Conservation (phyloP, 2,888 invertebrate genomes). For the Heliconius erato region DNA sequence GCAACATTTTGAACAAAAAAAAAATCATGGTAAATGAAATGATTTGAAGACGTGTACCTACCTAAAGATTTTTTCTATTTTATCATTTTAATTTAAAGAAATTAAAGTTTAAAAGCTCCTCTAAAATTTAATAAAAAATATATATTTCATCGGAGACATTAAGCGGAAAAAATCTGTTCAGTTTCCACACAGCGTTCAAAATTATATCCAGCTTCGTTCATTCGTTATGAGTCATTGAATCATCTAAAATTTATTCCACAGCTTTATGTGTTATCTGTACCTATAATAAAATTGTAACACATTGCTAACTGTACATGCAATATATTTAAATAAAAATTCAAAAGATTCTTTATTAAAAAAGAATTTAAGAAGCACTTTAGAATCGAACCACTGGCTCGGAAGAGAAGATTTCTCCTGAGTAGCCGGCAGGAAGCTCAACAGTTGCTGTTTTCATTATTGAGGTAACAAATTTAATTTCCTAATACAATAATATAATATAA, state of each 20-base stretch:
- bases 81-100: not conserved
- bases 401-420: too few relatives aligned
- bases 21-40: too few relatives aligned
- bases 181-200: not conserved
- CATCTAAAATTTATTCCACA: not conserved
- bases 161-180: not conserved
- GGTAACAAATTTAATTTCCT: too few relatives aligned
- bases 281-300: too few relatives aligned
- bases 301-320: not conserved
- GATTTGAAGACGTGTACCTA: too few relatives aligned
- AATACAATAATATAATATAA: too few relatives aligned
- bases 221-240: conserved; percentile 1
- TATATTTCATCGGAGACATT: not conserved
- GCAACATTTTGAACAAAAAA: too few relatives aligned
- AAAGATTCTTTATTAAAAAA: too few relatives aligned
- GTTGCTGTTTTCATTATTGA: too few relatives aligned
- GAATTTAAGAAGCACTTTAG: too few relatives aligned
- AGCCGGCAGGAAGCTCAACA: too few relatives aligned
- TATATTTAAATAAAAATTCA: not conserved
- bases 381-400: too few relatives aligned
- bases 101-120: not conserved
- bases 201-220: conserved; percentile 6
- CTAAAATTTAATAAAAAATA: not conserved
- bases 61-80: not conserved
- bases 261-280: not conserved